Percentiles rank a stretch among this genome's conserved stretches.
Conservation (phyloP, 2,888 invertebrate genomes). For the Teleogryllus oceanicus region DNA sequence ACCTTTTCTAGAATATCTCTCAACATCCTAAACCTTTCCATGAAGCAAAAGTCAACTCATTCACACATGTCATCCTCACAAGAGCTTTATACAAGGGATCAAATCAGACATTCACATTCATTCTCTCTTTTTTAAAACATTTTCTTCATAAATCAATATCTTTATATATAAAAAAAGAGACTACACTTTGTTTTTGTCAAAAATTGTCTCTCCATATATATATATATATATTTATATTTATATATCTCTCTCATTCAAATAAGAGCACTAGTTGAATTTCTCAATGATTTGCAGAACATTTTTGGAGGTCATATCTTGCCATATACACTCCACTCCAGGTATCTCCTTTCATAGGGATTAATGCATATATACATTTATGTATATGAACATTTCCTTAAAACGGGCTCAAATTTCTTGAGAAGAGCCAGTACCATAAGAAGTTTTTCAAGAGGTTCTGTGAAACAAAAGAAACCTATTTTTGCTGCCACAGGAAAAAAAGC, state of each 20-base stretch:
- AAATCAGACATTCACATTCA: background rate
- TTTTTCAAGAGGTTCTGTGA: background rate
- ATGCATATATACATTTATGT: background rate
- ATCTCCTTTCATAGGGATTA: background rate
- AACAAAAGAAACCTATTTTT: background rate
- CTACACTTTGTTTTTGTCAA: constrained; percentile 18
- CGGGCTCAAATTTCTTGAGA: background rate
- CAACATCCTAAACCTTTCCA: constrained; percentile 5
- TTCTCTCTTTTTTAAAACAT: constrained; percentile 7
- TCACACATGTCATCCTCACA: background rate
- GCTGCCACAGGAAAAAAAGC: background rate
- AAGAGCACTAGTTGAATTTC: background rate
- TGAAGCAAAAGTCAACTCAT: background rate
- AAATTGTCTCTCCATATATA: constrained; percentile 18
- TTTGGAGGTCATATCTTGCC: constrained; percentile 18
- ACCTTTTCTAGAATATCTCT: background rate
- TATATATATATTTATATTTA: background rate
- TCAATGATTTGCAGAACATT: background rate
- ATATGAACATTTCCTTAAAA: background rate
- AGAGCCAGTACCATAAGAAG: background rate
- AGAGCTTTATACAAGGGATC: constrained; percentile 2
- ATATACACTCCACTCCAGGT: background rate
- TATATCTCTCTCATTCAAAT: constrained; percentile 11
- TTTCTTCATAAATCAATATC: constrained; percentile 18
- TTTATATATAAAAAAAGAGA: constrained; percentile 12